Conservation (phyloP, 2,113 vertebrate genomes). For the Cichladusa arquata region DNA sequence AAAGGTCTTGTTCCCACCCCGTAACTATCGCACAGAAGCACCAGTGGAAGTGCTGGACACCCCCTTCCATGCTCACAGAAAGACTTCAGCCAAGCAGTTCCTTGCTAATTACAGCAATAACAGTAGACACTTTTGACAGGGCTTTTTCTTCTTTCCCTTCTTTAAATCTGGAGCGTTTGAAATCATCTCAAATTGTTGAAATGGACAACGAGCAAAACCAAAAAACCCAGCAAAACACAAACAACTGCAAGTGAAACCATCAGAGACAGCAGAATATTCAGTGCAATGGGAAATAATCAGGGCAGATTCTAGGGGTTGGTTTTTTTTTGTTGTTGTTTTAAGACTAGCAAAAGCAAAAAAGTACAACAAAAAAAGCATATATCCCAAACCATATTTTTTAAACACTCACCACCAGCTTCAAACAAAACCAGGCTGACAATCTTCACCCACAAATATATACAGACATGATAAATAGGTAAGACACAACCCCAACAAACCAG, state of each 20-base stretch:
- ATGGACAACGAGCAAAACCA: slow-evolving; percentile 53
- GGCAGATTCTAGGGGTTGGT: slow-evolving; percentile 68
- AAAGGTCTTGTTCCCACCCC: slow-evolving; percentile 81
- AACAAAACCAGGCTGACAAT: slow-evolving; percentile 64
- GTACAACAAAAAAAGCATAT: slow-evolving; percentile 57
- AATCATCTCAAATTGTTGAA: slow-evolving; percentile 72
- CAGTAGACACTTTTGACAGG: not conserved
- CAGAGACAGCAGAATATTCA: slow-evolving; percentile 82
- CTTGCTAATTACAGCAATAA: slow-evolving; percentile 16
- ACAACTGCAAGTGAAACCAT: slow-evolving; percentile 77
- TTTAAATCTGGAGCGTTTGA: slow-evolving; percentile 76
- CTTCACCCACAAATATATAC: slow-evolving; percentile 69
- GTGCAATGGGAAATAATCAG: slow-evolving; percentile 81
- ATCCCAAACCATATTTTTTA: slow-evolving; percentile 52
- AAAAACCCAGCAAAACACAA: not conserved
- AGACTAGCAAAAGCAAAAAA: slow-evolving; percentile 70
- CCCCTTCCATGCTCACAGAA: slow-evolving; percentile 13
- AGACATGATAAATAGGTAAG: slow-evolving; percentile 73
- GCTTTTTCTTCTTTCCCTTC: slow-evolving; percentile 10
- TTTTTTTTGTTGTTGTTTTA: slow-evolving; percentile 76
- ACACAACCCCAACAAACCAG: slow-evolving; percentile 52
- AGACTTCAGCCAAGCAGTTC: slow-evolving; percentile 1
- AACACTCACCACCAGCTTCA: slow-evolving; percentile 62
- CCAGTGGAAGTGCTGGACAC: slow-evolving; percentile 34
- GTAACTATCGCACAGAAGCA: slow-evolving; percentile 20